A percentile compares a stretch with the other conserved stretches of the same genome.
Conservation (phyloP, 2,888 invertebrate genomes). For the Tromatobia lineatoria region DNA sequence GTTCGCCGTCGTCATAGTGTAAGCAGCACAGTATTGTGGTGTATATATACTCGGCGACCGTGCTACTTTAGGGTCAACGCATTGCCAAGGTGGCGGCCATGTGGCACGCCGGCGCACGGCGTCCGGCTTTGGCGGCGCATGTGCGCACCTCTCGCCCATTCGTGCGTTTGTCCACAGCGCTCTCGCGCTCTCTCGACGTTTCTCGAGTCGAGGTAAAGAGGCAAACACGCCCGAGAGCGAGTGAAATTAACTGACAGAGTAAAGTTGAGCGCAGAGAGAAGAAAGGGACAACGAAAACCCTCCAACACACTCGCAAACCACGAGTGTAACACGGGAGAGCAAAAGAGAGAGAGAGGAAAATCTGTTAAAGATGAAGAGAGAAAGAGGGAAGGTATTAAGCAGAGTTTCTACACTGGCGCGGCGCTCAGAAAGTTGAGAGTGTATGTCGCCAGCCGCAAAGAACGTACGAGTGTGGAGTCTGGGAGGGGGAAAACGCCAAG, state of each 20-base stretch:
- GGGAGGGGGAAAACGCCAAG: slow-evolving; percentile 8
- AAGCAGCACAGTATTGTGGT: slow-evolving; percentile 18
- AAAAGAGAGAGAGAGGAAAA: slow-evolving; percentile 20
- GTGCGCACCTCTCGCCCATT: slow-evolving; percentile 61
- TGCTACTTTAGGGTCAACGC: slow-evolving; percentile 83
- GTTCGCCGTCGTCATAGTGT: slow-evolving; percentile 40
- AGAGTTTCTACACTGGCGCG: not conserved
- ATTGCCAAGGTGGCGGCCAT: slow-evolving; percentile 84
- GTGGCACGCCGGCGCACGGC: slow-evolving; percentile 81
- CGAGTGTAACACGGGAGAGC: slow-evolving; percentile 1
- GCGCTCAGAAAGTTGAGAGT: slow-evolving; percentile 28
- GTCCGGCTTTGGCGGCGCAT: slow-evolving; percentile 74
- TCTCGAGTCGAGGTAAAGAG: slow-evolving; percentile 19
- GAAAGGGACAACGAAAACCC: not conserved
- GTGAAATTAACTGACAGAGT: slow-evolving; percentile 25
- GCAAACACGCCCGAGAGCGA: slow-evolving; percentile 25
- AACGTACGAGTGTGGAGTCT: slow-evolving; percentile 8
- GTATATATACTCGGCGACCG: slow-evolving; percentile 66
- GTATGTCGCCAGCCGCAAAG: slow-evolving; percentile 12
- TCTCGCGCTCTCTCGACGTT: not conserved
- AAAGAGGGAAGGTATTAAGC: not conserved
- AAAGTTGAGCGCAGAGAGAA: not conserved
- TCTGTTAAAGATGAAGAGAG: not conserved
- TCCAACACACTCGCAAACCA: slow-evolving; percentile 18
- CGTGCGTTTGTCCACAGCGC: slow-evolving; percentile 35